These are phyloP conservation scores for Bucco capensis DNA, from an alignment of 2,113 vertebrate genomes.

Conservation along the genomic window DNA sequence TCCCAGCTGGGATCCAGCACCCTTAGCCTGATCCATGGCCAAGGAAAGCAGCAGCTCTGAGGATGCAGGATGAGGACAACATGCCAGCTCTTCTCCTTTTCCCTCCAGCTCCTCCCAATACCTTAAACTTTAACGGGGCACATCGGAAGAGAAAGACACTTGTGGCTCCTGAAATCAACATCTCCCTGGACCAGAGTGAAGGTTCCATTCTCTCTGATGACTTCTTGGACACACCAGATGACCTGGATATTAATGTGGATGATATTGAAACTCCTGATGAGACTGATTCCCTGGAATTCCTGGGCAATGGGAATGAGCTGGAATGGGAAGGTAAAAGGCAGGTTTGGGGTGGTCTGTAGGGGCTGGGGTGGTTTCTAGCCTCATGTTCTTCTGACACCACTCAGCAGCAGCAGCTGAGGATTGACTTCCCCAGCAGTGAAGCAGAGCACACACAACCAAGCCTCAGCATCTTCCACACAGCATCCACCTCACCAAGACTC, in stretches of 20 bases:
- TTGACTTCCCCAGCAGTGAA: neutral
- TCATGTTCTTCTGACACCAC: neutral
- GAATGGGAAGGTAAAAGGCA: slow-evolving; percentile 90
- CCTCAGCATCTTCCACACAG: neutral
- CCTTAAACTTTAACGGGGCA: slow-evolving; percentile 76
- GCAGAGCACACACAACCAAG: neutral
- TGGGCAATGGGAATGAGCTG: slow-evolving; percentile 90
- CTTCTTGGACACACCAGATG: slow-evolving; percentile 91
- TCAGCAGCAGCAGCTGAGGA: neutral
- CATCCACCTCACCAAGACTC: neutral
- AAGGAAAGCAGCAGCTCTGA: neutral
- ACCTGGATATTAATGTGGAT: slow-evolving; percentile 95
- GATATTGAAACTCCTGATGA: slow-evolving; percentile 96
- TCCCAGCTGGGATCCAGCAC: neutral
- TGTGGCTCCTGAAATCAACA: slow-evolving; percentile 93
- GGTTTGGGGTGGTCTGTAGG: neutral
- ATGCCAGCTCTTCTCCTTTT: neutral
- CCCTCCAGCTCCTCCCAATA: slow-evolving; percentile 81
- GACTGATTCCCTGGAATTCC: slow-evolving; percentile 93
- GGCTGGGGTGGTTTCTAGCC: neutral
- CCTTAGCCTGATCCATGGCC: accelerated
- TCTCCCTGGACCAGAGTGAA: slow-evolving; percentile 95
- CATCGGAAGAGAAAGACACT: slow-evolving; percentile 89
- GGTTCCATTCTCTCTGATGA: slow-evolving; percentile 93
- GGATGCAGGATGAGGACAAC: neutral